Conservation (phyloP, 2,113 vertebrate genomes). For the Limnothrissa miodon region DNA sequence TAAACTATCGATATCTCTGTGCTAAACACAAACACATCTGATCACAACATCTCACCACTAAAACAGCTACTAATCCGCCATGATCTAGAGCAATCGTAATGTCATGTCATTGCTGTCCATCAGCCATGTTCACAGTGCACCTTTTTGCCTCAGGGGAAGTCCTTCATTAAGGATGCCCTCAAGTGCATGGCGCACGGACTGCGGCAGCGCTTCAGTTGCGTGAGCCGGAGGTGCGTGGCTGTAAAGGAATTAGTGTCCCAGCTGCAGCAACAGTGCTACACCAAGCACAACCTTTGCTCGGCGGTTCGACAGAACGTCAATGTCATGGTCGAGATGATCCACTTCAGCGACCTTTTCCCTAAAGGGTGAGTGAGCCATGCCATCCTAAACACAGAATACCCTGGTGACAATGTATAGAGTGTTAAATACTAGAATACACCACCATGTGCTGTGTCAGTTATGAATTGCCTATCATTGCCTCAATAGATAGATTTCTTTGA, state of each 20-base stretch:
- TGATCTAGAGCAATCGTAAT: no score
- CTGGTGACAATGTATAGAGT: no score
- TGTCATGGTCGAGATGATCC: slow-evolving; percentile 91
- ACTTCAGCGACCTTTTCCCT: slow-evolving; percentile 91
- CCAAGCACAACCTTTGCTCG: slow-evolving; percentile 88
- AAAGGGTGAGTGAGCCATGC: slow-evolving; percentile 88
- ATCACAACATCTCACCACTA: no score
- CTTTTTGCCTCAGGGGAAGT: slow-evolving; percentile 81
- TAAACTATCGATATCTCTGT: background rate
- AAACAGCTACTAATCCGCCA: no score
- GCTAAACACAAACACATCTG: no score
- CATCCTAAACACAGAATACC: background rate
- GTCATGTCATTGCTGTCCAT: background rate
- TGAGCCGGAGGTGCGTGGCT: slow-evolving; percentile 89
- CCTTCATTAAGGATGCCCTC: slow-evolving; percentile 90
- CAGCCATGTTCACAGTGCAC: background rate
- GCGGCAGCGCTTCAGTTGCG: slow-evolving; percentile 90
- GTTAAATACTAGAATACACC: background rate
- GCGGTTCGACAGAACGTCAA: slow-evolving; percentile 82
- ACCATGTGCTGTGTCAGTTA: no score
- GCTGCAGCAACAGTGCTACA: slow-evolving; percentile 91
- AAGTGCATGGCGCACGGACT: slow-evolving; percentile 91
- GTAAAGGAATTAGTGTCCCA: slow-evolving; percentile 90
- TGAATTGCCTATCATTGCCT: no score
- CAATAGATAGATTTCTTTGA: no score